Evolutionary conservation across 2,888 invertebrate genomes (phyloP).

Genomic region (Listrodromus nycthemerus): DNA sequence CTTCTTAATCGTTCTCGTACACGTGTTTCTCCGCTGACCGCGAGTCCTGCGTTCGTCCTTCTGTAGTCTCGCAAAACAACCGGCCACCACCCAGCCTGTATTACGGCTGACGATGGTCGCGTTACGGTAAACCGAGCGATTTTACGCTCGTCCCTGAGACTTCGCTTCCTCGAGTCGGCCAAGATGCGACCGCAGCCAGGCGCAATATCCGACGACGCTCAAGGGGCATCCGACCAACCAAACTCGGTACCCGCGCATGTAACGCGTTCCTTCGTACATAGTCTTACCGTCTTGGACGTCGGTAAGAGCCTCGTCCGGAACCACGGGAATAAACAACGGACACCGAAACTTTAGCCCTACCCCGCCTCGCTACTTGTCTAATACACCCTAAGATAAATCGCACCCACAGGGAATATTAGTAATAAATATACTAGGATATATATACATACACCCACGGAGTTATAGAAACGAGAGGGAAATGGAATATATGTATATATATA

Average conservation of each 20-base stretch:
- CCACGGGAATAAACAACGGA: constrained; percentile 25
- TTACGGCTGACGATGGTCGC: constrained; percentile 78
- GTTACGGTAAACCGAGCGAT: constrained; percentile 81
- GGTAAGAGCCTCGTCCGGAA: constrained; percentile 10
- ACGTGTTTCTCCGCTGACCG: constrained; percentile 47
- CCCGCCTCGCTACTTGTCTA: constrained; percentile 24
- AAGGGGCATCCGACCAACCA: constrained; percentile 42
- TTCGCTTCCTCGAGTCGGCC: constrained; percentile 58
- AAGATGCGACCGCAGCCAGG: constrained; percentile 72
- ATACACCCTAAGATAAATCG: constrained; percentile 5
- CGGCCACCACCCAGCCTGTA: constrained; percentile 1
- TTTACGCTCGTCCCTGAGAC: constrained; percentile 73
- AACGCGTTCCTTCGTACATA: constrained; percentile 31
- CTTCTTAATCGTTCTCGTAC: constrained; percentile 58
- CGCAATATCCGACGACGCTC: constrained; percentile 71
- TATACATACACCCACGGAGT: constrained; percentile 3
- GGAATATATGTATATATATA: constrained; percentile 14
- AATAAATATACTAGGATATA: constrained; percentile 15
- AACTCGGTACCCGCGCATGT: not conserved
- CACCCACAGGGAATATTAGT: constrained; percentile 26
- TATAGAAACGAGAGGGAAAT: constrained; percentile 10
- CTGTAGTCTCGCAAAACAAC: constrained; percentile 16
- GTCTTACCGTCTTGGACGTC: constrained; percentile 13
- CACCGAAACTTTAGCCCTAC: constrained; percentile 39
- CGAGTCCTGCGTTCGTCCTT: constrained; percentile 41